These are phyloP conservation scores for Ctena decussata DNA, from an alignment of 2,888 invertebrate genomes.

Conservation along the genomic window DNA sequence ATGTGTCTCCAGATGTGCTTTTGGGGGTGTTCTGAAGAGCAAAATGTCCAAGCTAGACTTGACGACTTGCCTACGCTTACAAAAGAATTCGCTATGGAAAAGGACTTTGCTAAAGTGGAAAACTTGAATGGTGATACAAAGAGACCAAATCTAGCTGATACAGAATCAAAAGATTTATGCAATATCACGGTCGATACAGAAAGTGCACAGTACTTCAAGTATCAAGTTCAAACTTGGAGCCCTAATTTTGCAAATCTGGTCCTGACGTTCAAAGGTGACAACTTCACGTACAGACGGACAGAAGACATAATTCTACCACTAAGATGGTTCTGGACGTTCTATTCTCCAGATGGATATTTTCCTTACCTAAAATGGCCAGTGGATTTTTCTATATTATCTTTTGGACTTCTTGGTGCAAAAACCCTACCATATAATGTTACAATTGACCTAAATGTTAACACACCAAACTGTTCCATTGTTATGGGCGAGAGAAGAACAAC, in stretches of 20 bases:
- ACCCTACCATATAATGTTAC: neutral
- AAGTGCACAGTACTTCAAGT: constrained; percentile 19
- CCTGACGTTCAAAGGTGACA: constrained; percentile 7
- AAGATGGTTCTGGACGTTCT: constrained; percentile 53
- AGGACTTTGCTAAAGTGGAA: no score
- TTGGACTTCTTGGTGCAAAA: constrained; percentile 40
- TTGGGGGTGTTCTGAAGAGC: no score
- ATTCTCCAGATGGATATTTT: constrained; percentile 30
- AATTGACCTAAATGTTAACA: constrained; percentile 22
- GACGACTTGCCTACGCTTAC: no score
- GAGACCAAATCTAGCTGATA: no score
- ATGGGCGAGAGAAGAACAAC: constrained; percentile 31
- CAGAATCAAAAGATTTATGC: constrained; percentile 1
- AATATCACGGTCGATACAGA: constrained; percentile 21
- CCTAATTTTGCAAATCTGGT: constrained; percentile 33
- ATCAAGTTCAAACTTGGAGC: constrained; percentile 3
- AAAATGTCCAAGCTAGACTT: no score
- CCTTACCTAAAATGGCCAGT: constrained; percentile 46
- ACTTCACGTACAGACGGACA: neutral
- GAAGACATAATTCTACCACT: constrained; percentile 27
- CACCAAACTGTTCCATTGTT: constrained; percentile 25
- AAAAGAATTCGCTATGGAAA: no score
- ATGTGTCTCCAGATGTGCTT: no score
- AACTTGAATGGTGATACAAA: no score
- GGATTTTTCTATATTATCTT: constrained; percentile 44